Percentiles rank a stretch among this genome's conserved stretches.
phyloP scores from a whole-genome alignment of 35 echinoderm and acorn worm species.

The Stichopus chloronotus region DNA sequence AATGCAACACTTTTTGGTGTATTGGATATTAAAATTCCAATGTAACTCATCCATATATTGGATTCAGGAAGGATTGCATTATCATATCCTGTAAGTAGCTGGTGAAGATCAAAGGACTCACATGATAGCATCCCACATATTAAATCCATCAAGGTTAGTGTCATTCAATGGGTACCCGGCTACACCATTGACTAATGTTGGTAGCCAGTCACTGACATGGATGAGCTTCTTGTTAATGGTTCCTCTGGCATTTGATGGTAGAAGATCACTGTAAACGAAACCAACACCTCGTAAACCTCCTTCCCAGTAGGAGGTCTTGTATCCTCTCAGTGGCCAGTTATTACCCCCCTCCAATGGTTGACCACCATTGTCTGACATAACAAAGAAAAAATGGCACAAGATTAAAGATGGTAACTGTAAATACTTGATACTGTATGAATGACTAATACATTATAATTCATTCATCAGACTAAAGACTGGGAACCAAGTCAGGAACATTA shows the following conservation, averaged over 20 bases:
- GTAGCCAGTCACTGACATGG: constrained; percentile 86
- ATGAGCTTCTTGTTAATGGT: constrained; percentile 65
- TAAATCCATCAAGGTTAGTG: constrained; percentile 62
- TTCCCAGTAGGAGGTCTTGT: constrained; percentile 74
- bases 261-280: constrained; percentile 65
- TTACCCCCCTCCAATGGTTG: constrained; percentile 54
- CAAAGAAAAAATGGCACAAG: too few relatives aligned
- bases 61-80: too few relatives aligned
- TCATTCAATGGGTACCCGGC: constrained; percentile 46
- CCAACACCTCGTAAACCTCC: constrained; percentile 70
- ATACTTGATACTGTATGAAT: background rate
- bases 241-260: constrained; percentile 55
- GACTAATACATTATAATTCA: too few relatives aligned
- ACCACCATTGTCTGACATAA: constrained; percentile 72
- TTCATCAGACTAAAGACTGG: too few relatives aligned
- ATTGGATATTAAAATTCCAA: too few relatives aligned
- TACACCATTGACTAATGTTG: constrained; percentile 73
- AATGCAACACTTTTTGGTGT: too few relatives aligned
- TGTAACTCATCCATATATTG: too few relatives aligned
- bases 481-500: too few relatives aligned
- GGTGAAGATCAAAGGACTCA: background rate
- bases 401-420: background rate
- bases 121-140: constrained; percentile 69
- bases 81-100: too few relatives aligned
- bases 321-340: constrained; percentile 82